These are phyloP conservation scores for Zaprionus ghesquierei DNA, from an alignment of 1,140 invertebrate genomes.

Conservation along the genomic window DNA sequence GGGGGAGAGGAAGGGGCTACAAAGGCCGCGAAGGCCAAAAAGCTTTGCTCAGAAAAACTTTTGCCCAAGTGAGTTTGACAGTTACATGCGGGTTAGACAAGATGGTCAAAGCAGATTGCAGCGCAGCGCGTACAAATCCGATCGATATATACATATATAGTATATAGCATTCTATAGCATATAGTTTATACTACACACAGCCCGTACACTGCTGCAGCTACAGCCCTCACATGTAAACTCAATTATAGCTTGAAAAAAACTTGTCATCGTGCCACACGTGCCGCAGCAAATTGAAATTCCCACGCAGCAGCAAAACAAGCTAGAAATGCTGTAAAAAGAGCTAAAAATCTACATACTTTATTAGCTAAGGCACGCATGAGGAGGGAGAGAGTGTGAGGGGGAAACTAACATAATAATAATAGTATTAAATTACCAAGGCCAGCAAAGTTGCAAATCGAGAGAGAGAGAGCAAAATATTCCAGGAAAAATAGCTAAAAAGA, in stretches of 20 bases:
- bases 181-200: no score
- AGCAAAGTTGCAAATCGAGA: neutral
- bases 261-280: slow-evolving; percentile 43
- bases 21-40: slow-evolving; percentile 32
- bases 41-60: slow-evolving; percentile 19
- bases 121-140: neutral
- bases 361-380: slow-evolving; percentile 11
- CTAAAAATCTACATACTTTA: slow-evolving; percentile 20
- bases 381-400: neutral
- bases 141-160: slow-evolving; percentile 12
- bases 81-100: slow-evolving; percentile 55
- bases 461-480: neutral
- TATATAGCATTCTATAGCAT: neutral
- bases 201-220: neutral
- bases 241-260: neutral
- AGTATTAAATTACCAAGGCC: slow-evolving; percentile 52
- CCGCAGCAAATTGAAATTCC: slow-evolving; percentile 62
- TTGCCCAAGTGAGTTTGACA: slow-evolving; percentile 16
- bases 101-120: slow-evolving; percentile 46
- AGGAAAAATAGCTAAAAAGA: slow-evolving; percentile 54
- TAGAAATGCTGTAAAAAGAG: neutral
- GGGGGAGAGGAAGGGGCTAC: neutral
- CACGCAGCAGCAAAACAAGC: slow-evolving; percentile 38
- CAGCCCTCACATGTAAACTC: neutral
- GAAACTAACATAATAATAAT: neutral